Evolutionary conservation across 2,113 vertebrate species (phyloP), one percentile per base, ranked within the genome.

Genomic region (Sula dactylatra): DNA sequence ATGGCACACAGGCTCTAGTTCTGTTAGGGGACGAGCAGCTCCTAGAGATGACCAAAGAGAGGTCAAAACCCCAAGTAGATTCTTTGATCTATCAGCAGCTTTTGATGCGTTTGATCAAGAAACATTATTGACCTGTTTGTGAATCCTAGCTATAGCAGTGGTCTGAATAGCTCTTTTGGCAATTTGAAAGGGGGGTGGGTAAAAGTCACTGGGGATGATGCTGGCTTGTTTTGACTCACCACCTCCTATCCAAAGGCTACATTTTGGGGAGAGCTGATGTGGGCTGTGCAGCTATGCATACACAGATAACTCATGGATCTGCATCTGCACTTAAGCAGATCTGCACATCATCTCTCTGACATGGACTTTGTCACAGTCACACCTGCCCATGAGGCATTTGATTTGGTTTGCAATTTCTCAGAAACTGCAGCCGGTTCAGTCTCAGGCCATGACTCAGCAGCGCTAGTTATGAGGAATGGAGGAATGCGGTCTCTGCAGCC

Each of bases 381-480:
- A 61, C 65, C 61, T 89, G 66, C 54, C 62, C 15, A 6, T 56
- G 34, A 84, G 56, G 58, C 61, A 8, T 72, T 66, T 25, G 69
- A 74, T 65, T 65, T 67, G 52, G 44, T 42, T 40, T 74, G 65
- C 56, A 56, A 10, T 88, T 84, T 83, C 93, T 82, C 77, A 64
- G 83, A 82, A 95, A 64, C 47, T 13, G 9, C 81, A 91, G 69
- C 84, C 47, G 7, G 42, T 90, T 90, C 61, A 45, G 70, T 44
- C 49, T 81, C 81, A 54, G 78, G 49, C 88, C 52, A 10, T 95
- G 94, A 96, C 70, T 95, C 93, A 94, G 95, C 95, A 94, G 73
- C 6, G 2, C 65, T 79, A 26, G 81, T 61, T 85, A 32, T 58
- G 84, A 96, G 88, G 81, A 93, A 76, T 85, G 88, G 84, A 96